phyloP scores from a whole-genome alignment of 2,888 invertebrate genomes.

The Apoda limacodes region DNA sequence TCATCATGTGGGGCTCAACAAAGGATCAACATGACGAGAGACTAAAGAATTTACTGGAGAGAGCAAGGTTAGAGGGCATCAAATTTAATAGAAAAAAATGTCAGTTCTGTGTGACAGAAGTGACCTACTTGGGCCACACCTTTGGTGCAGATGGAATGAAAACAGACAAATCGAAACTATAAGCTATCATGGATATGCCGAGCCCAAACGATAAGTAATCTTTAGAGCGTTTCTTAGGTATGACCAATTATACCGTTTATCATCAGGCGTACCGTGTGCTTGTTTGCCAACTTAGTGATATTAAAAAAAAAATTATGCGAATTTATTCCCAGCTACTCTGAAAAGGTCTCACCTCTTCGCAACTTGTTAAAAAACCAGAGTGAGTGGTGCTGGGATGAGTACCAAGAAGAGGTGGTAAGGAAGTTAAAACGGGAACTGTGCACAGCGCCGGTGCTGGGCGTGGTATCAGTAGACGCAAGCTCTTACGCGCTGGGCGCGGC shows the following conservation, averaged over 20 bases:
- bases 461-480: conserved; percentile 22
- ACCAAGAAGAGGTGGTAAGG: conserved; percentile 3
- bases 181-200: conserved; percentile 11
- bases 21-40: conserved; percentile 6
- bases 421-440: conserved; percentile 7
- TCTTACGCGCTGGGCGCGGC: conserved; percentile 15
- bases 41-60: conserved; percentile 2
- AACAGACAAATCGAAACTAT: too few relatives aligned
- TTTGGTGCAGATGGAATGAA: too few relatives aligned
- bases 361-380: conserved; percentile 11
- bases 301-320: too few relatives aligned
- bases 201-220: conserved; percentile 6
- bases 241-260: conserved; percentile 16
- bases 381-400: conserved; percentile 12
- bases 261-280: too few relatives aligned
- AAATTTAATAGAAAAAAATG: conserved; percentile 7
- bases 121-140: too few relatives aligned
- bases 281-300: too few relatives aligned
- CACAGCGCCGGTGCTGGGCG: conserved; percentile 15
- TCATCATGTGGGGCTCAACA: conserved; percentile 6
- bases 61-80: conserved; percentile 6
- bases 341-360: conserved; percentile 4
- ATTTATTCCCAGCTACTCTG: conserved; percentile 13
- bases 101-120: too few relatives aligned
- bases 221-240: conserved; percentile 18